Evolutionary conservation across 1,140 invertebrate genomes (phyloP), one percentile per base, ranked within the genome.

Genomic region (Oryctes rhinoceros): DNA sequence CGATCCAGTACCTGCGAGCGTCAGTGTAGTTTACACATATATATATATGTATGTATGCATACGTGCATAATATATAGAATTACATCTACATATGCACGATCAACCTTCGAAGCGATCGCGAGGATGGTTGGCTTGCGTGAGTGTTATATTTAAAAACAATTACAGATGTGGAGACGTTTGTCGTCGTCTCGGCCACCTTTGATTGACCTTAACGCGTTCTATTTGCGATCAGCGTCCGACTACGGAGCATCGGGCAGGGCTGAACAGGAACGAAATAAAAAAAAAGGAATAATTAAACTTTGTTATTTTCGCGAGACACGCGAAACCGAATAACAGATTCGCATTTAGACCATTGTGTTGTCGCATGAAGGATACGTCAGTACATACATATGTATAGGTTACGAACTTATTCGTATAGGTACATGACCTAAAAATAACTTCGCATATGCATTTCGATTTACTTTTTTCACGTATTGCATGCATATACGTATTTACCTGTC

Each of bases 131-230:
- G 15, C 53, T 59, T 44, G 39, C 39, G 39, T 44, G 39, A 44
- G 53, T 59, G 53, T 59, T 59, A 59, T 59, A 59, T 59, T 59
- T 59, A 59, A 59, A 59, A 59, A 59, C 53, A 59, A 59, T 59
- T 59, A 59, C 53, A 59, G 53, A 59, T 59, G 53, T 59, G 53
- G 13, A 59, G 53, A 59, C 53, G 53, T 59, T 59, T 59, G 53
- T 59, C 53, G 53, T 59, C 53, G 53, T 18, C 53, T 59, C 53
- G 53, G 53, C 53, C 53, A 59, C 53, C 53, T 59, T 59, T 59
- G 53, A 59, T 59, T 59, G 53, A 59, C 53, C 53, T 59, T 59
- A 59, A 59, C 53, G 53, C 53, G 53, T 59, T 59, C 53, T 59
- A 59, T 59, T 59, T 59, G 53, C 53, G 53, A 59, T 59, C 53